A percentile compares a stretch with the other conserved stretches of the same genome.
These are phyloP conservation scores for Drosophila suzukii DNA, from an alignment of 1,140 invertebrate species.

Conservation along the genomic window DNA sequence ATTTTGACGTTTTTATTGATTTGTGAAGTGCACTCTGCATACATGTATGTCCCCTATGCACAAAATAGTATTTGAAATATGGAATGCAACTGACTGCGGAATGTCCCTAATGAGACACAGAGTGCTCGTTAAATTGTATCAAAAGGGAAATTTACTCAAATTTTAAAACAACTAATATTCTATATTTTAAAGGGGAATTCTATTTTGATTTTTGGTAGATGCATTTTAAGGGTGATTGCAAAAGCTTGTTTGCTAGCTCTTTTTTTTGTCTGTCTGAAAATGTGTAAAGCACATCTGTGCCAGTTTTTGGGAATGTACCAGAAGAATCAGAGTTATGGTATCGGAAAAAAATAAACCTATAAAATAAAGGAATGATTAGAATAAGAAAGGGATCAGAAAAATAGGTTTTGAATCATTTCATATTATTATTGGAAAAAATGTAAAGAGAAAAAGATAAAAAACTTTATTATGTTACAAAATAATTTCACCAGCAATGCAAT, in stretches of 20 bases:
- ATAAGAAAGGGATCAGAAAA: not conserved
- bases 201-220: not conserved
- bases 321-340: conserved; percentile 20
- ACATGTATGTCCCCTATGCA: conserved; percentile 14
- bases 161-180: not conserved
- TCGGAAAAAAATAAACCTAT: not conserved
- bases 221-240: not conserved
- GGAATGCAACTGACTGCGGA: conserved; percentile 23
- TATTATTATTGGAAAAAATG: too few species aligned
- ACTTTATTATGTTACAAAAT: too few species aligned
- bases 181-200: not conserved
- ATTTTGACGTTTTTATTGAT: conserved; percentile 75
- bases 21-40: conserved; percentile 47
- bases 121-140: conserved; percentile 44
- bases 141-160: conserved; percentile 2
- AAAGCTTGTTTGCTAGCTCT: not conserved
- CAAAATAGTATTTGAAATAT: conserved; percentile 23
- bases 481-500: too few species aligned
- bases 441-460: not conserved
- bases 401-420: too few species aligned
- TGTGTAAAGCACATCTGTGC: conserved; percentile 20
- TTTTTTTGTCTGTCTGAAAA: conserved; percentile 32
- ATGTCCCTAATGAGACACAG: conserved; percentile 26
- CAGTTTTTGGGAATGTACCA: conserved; percentile 23
- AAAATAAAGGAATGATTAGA: not conserved